Conservation (phyloP, 2,113 vertebrate species). For the Datnioides undecimradiatus region DNA sequence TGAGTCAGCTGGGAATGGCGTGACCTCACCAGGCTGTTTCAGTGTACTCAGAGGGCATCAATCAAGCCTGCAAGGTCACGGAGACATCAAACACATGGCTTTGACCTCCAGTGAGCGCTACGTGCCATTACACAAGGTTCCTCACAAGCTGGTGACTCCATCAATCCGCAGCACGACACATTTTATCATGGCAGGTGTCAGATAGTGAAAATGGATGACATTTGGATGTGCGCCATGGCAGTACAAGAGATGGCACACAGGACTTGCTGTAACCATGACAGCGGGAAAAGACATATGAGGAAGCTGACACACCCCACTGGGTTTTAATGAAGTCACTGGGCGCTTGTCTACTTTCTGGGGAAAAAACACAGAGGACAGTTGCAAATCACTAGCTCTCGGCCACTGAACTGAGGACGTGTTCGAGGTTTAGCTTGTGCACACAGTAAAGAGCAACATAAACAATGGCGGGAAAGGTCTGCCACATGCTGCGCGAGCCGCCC, state of each 20-base stretch:
- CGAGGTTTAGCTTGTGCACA: slow-evolving; percentile 56
- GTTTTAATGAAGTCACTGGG: slow-evolving; percentile 77
- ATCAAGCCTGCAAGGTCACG: slow-evolving; percentile 60
- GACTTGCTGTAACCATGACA: slow-evolving; percentile 69
- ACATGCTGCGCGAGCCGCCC: slow-evolving; percentile 46
- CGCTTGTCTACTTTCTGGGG: slow-evolving; percentile 55
- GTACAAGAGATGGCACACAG: slow-evolving; percentile 24
- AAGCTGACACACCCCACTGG: slow-evolving; percentile 38
- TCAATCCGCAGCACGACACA: slow-evolving; percentile 7
- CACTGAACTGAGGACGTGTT: slow-evolving; percentile 51
- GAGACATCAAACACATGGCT: slow-evolving; percentile 29
- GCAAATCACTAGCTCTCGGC: slow-evolving; percentile 68
- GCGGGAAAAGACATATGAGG: slow-evolving; percentile 58
- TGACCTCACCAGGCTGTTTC: slow-evolving; percentile 54
- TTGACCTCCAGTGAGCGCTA: slow-evolving; percentile 47
- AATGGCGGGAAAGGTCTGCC: slow-evolving; percentile 67
- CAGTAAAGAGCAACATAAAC: slow-evolving; percentile 69
- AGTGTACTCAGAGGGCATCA: slow-evolving; percentile 52
- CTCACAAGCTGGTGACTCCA: slow-evolving; percentile 26
- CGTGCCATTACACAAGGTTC: slow-evolving; percentile 23
- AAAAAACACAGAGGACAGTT: slow-evolving; percentile 64
- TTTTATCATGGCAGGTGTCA: slow-evolving; percentile 56
- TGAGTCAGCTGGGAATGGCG: slow-evolving; percentile 55
- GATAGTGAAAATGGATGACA: slow-evolving; percentile 59
- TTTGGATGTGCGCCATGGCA: slow-evolving; percentile 30